Evolutionary conservation across 2,888 invertebrate genomes (phyloP).

Genomic region (Pyralis farinalis): DNA sequence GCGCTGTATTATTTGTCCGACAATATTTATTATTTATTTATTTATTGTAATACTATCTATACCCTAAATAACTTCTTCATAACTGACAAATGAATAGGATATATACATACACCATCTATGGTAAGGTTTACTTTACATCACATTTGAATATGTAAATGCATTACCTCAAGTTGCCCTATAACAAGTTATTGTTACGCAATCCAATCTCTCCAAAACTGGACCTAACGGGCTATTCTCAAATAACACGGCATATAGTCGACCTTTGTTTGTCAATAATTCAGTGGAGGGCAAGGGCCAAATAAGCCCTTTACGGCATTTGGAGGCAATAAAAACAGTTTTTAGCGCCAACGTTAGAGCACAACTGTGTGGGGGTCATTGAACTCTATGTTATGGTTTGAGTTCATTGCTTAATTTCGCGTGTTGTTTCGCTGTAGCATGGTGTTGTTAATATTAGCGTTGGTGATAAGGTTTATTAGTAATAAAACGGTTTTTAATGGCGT

Average conservation of each 20-base stretch:
- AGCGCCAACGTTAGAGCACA: constrained; percentile 22
- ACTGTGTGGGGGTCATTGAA: constrained; percentile 1
- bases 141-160: too few species aligned
- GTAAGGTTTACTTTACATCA: too few species aligned
- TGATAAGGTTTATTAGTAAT: too few species aligned
- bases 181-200: background rate
- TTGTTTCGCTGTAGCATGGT: background rate
- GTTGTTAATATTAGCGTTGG: too few species aligned
- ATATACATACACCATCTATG: too few species aligned
- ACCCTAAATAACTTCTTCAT: too few species aligned
- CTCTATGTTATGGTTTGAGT: background rate
- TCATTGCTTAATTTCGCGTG: background rate
- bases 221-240: background rate
- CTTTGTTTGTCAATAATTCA: background rate
- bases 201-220: background rate
- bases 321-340: constrained; percentile 30
- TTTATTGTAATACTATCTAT: too few species aligned
- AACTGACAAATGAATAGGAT: too few species aligned
- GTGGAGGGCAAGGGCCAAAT: constrained; percentile 27
- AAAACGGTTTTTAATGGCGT: too few species aligned
- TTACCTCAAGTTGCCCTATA: too few species aligned
- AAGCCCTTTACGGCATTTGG: constrained; percentile 30
- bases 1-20: too few species aligned
- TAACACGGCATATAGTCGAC: background rate
- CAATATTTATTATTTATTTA: too few species aligned